phyloP scores from a whole-genome alignment of 2,113 vertebrate genomes.

The Lutjanus erythropterus region DNA sequence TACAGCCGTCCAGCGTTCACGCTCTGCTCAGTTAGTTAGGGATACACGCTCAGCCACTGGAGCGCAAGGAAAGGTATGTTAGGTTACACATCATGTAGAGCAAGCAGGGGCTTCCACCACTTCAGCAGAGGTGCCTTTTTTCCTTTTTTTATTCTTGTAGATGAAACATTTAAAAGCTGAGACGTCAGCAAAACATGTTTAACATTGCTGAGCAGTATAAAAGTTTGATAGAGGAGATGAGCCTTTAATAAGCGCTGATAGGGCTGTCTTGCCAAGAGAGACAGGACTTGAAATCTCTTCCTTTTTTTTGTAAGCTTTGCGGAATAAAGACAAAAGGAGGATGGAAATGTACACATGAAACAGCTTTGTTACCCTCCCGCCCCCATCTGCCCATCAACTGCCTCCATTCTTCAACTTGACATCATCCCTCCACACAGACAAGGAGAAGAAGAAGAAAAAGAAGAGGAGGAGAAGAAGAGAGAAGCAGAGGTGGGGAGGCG shows the following conservation, averaged over 20 bases:
- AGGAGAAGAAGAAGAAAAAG: constrained; percentile 43
- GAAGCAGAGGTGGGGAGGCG: constrained; percentile 56
- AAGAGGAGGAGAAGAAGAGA: constrained; percentile 25
- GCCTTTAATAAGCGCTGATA: constrained; percentile 37
- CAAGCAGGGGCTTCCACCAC: constrained; percentile 48
- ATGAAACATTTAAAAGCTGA: constrained; percentile 37
- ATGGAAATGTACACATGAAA: constrained; percentile 66
- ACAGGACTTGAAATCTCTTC: constrained; percentile 25
- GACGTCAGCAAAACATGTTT: constrained; percentile 42
- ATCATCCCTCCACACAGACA: constrained; percentile 68
- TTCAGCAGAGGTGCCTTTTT: constrained; percentile 32
- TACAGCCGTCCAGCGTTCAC: constrained; percentile 44
- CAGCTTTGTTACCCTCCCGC: constrained; percentile 61
- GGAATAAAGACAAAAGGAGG: constrained; percentile 62
- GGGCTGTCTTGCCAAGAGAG: constrained; percentile 22
- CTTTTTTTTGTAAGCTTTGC: constrained; percentile 28
- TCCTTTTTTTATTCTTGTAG: constrained; percentile 16
- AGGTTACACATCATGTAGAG: constrained; percentile 57
- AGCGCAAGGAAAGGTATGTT: constrained; percentile 49
- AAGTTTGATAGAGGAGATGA: constrained; percentile 67
- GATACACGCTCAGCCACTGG: constrained; percentile 49
- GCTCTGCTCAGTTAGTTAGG: constrained; percentile 60
- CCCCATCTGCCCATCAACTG: constrained; percentile 69
- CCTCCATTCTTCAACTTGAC: constrained; percentile 78
- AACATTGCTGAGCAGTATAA: constrained; percentile 25